A percentile compares a stretch with the other conserved stretches of the same genome.
phyloP scores from a whole-genome alignment of 1,140 invertebrate genomes.

The Pseudoatta argentina region DNA sequence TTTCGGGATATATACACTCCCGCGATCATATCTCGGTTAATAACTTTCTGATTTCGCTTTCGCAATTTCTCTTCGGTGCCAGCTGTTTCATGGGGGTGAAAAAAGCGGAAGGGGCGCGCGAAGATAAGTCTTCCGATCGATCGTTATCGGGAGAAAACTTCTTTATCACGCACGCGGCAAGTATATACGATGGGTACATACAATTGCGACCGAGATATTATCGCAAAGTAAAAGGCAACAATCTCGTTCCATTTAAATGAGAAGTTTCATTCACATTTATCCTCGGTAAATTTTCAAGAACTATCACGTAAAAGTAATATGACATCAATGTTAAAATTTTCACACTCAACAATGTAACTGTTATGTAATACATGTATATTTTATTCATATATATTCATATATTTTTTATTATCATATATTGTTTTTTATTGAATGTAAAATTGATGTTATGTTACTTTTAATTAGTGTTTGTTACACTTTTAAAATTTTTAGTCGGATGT shows the following conservation, averaged over 20 bases:
- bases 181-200: neutral
- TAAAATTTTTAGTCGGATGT: neutral
- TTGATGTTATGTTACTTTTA: too few species aligned
- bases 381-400: too few species aligned
- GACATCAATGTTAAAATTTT: too few species aligned
- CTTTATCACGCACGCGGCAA: neutral
- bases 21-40: conserved; percentile 46
- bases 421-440: too few species aligned
- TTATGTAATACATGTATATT: too few species aligned
- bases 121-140: conserved; percentile 32
- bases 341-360: too few species aligned
- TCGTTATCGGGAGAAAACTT: conserved; percentile 8
- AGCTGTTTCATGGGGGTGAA: neutral
- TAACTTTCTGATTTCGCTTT: conserved; percentile 47
- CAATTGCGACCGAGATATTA: conserved; percentile 2
- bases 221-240: neutral
- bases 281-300: neutral
- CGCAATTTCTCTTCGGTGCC: conserved; percentile 14
- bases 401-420: too few species aligned
- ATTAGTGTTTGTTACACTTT: too few species aligned
- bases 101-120: neutral
- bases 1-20: conserved; percentile 13
- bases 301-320: too few species aligned
- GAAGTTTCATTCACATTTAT: neutral
- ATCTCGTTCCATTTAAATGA: neutral